Conservation (phyloP, 1,140 invertebrate species). For the Orussus abietinus region DNA sequence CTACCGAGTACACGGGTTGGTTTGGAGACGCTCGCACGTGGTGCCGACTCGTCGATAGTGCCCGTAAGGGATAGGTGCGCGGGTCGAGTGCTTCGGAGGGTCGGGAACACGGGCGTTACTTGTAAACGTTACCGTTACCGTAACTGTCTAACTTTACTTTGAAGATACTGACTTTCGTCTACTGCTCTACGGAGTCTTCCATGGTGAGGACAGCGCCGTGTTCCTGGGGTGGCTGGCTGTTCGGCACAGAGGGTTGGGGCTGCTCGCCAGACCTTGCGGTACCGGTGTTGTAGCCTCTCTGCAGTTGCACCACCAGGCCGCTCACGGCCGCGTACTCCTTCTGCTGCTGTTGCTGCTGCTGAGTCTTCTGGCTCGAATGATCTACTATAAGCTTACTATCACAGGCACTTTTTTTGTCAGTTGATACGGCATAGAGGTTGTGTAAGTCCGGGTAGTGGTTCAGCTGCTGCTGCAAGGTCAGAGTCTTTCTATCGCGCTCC, state of each 20-base stretch:
- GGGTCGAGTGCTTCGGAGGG: too few relatives aligned
- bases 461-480: conserved; percentile 31
- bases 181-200: conserved; percentile 52
- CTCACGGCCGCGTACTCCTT: conserved; percentile 35
- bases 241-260: conserved; percentile 14
- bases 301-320: conserved; percentile 47
- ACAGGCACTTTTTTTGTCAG: conserved; percentile 57
- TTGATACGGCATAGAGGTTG: conserved; percentile 51
- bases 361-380: conserved; percentile 54
- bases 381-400: conserved; percentile 56
- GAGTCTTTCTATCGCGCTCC: conserved; percentile 27
- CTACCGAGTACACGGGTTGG: too few relatives aligned
- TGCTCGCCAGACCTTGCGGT: conserved; percentile 24
- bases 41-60: too few relatives aligned
- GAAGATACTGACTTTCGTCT: conserved; percentile 25
- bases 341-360: conserved; percentile 35
- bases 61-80: too few relatives aligned
- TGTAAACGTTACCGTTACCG: neutral
- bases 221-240: conserved; percentile 34
- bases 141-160: neutral
- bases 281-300: conserved; percentile 38
- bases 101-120: too few relatives aligned
- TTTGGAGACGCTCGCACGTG: too few relatives aligned
- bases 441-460: conserved; percentile 51
- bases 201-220: conserved; percentile 39